Percentiles rank a stretch among this genome's conserved stretches.
phyloP scores from a whole-genome alignment of 2,113 vertebrate genomes.

The Symphodus melops region DNA sequence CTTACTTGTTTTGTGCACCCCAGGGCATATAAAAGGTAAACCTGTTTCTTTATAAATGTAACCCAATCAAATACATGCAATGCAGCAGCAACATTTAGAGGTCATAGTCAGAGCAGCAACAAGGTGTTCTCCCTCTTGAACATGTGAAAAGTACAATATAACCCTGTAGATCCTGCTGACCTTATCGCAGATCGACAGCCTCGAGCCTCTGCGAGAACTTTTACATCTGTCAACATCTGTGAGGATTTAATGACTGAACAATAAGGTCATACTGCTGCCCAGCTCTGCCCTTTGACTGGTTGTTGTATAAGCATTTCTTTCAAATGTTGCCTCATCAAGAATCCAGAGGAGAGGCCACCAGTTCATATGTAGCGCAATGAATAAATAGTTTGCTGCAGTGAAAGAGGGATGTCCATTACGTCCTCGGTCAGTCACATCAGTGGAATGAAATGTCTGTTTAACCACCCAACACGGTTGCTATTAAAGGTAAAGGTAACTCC shows the following conservation, averaged over 20 bases:
- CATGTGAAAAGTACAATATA: constrained; percentile 18
- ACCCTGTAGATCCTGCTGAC: constrained; percentile 35
- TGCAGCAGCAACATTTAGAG: constrained; percentile 7
- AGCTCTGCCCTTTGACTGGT: constrained; percentile 19
- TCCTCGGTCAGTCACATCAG: constrained; percentile 3
- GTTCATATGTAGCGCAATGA: background rate
- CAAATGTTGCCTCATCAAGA: background rate
- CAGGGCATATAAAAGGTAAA: background rate
- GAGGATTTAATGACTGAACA: constrained; percentile 40
- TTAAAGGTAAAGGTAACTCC: constrained; percentile 45
- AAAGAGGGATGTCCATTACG: background rate
- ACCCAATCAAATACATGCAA: background rate
- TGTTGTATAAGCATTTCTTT: background rate
- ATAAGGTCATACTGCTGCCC: constrained; percentile 33
- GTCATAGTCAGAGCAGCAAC: constrained; percentile 3
- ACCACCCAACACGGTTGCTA: constrained; percentile 15
- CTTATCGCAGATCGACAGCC: constrained; percentile 38
- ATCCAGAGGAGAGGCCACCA: background rate
- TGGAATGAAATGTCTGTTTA: constrained; percentile 27
- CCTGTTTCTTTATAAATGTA: background rate
- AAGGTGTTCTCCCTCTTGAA: constrained; percentile 5
- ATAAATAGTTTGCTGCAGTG: background rate
- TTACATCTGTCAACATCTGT: constrained; percentile 34
- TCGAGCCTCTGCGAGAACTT: constrained; percentile 36
- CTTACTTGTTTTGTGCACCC: background rate